phyloP scores from a whole-genome alignment of 1,140 invertebrate genomes.

The Drosophila hydei region DNA sequence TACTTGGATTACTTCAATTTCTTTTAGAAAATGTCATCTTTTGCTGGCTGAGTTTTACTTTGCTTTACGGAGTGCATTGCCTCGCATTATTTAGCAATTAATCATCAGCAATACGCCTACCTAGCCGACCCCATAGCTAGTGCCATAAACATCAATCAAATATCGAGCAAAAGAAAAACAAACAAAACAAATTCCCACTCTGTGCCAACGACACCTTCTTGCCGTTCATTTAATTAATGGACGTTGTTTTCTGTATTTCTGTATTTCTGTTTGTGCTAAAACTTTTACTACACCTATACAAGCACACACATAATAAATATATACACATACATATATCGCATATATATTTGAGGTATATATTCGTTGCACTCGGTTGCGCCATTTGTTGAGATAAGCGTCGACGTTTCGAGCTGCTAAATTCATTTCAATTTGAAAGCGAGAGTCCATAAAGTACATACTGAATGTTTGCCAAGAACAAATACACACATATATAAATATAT shows the following conservation, averaged over 20 bases:
- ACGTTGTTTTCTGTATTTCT: constrained; percentile 30
- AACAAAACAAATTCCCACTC: constrained; percentile 10
- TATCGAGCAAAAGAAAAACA: constrained; percentile 40
- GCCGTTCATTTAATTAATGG: constrained; percentile 49
- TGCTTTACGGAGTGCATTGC: constrained; percentile 47
- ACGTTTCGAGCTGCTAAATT: constrained; percentile 42
- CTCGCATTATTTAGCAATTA: constrained; percentile 51
- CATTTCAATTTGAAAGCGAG: constrained; percentile 54
- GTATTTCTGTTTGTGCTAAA: constrained; percentile 40
- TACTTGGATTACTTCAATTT: neutral
- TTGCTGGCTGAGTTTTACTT: constrained; percentile 4
- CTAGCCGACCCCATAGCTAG: constrained; percentile 8
- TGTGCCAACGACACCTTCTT: neutral
- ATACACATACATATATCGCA: neutral
- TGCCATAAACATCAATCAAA: constrained; percentile 49
- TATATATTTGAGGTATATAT: constrained; percentile 37
- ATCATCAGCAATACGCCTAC: constrained; percentile 23
- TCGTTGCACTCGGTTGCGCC: constrained; percentile 49
- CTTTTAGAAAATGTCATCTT: neutral
- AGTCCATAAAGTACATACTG: constrained; percentile 23
- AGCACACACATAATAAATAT: neutral
- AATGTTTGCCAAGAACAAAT: constrained; percentile 26
- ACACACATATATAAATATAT: neutral
- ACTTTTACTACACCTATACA: constrained; percentile 35
- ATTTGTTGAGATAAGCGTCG: constrained; percentile 48